Evolutionary conservation across 2,888 invertebrate species (phyloP).

Genomic region (Plemyria rubiginata): DNA sequence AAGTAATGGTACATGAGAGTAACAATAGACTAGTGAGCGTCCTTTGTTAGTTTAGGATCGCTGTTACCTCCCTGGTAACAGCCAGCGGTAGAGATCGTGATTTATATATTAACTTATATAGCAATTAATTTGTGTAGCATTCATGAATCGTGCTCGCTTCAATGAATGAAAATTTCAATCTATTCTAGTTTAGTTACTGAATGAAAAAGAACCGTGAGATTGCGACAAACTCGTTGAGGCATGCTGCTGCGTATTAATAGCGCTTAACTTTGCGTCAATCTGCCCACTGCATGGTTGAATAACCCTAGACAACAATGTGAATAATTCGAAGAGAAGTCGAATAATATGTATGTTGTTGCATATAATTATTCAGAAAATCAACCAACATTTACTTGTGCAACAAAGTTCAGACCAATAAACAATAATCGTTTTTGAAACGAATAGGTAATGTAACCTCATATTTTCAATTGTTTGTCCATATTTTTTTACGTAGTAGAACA

Average conservation of each 20-base stretch:
- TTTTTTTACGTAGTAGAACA: constrained; percentile 12
- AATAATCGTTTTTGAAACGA: neutral
- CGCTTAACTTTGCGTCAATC: constrained; percentile 50
- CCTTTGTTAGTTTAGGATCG: neutral
- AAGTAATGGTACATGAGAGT: too few relatives aligned
- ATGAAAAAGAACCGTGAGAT: constrained; percentile 44
- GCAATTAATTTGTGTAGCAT: neutral
- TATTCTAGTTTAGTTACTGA: constrained; percentile 28
- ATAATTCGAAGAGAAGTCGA: constrained; percentile 25
- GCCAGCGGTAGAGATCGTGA: too few relatives aligned
- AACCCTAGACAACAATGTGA: constrained; percentile 58
- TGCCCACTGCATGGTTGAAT: constrained; percentile 64
- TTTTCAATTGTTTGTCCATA: neutral
- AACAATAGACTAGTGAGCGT: too few relatives aligned
- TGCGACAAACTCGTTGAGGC: constrained; percentile 43
- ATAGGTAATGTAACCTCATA: neutral
- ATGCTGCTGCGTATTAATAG: constrained; percentile 54
- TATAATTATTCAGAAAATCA: neutral
- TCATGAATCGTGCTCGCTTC: constrained; percentile 7
- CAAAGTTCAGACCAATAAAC: neutral
- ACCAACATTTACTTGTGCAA: neutral
- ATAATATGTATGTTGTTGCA: constrained; percentile 7
- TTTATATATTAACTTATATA: too few relatives aligned
- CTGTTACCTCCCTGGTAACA: too few relatives aligned
- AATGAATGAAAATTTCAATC: constrained; percentile 8